phyloP scores from a whole-genome alignment of 1,140 invertebrate genomes.

The Tetraneura akinire region DNA sequence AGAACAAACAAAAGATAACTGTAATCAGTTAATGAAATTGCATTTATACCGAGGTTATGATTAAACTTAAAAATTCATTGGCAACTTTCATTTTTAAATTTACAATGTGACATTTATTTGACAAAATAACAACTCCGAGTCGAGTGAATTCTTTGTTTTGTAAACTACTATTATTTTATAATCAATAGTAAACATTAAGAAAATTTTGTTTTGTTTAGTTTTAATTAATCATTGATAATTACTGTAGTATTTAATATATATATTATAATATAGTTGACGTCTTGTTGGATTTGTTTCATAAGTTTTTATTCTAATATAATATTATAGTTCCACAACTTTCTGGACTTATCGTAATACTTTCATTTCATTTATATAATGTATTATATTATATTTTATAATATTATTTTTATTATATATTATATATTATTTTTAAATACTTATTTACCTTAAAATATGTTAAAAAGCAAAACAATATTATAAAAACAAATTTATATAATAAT shows the following conservation, averaged over 20 bases:
- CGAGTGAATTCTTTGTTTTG: neutral
- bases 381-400: too few species aligned
- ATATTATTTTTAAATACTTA: too few species aligned
- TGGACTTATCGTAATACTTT: too few species aligned
- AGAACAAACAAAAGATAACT: neutral
- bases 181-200: neutral
- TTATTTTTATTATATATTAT: neutral
- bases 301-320: too few species aligned
- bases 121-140: neutral
- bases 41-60: neutral
- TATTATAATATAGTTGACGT: too few species aligned
- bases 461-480: neutral
- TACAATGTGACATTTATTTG: neutral
- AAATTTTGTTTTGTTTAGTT: conserved; percentile 30
- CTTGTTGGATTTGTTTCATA: too few species aligned
- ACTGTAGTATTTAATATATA: too few species aligned
- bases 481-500: too few species aligned
- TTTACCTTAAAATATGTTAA: too few species aligned
- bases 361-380: too few species aligned
- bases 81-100: neutral
- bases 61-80: neutral
- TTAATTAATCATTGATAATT: conserved; percentile 4
- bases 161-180: conserved; percentile 3
- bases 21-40: conserved; percentile 14
- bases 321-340: too few species aligned